Evolutionary conservation across 2,113 vertebrate species (phyloP).

Genomic region (Bostrychus sinensis): DNA sequence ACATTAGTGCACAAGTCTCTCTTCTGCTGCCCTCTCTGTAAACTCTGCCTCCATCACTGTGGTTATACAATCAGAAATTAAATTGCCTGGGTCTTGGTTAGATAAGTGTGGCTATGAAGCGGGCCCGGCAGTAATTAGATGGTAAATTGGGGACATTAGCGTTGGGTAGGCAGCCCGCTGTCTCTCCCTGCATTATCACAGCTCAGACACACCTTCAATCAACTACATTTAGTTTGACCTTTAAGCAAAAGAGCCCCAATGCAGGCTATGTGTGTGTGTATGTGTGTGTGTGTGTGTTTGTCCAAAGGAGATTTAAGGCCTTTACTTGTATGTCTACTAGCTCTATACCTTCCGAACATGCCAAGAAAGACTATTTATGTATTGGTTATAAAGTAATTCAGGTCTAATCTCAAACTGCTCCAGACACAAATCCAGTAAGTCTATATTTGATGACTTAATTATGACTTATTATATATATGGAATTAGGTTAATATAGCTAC

Average conservation of each 20-base stretch:
- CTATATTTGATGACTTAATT: too few relatives aligned
- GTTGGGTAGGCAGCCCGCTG: slow-evolving; percentile 69
- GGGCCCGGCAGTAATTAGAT: slow-evolving; percentile 76
- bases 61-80: slow-evolving; percentile 78
- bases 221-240: slow-evolving; percentile 76
- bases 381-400: neutral
- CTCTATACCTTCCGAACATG: slow-evolving; percentile 7
- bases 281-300: slow-evolving; percentile 20
- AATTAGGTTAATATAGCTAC: too few relatives aligned
- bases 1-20: slow-evolving; percentile 62
- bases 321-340: slow-evolving; percentile 15
- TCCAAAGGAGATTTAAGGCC: slow-evolving; percentile 30
- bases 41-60: slow-evolving; percentile 70
- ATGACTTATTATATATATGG: too few relatives aligned
- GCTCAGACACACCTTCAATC: slow-evolving; percentile 79
- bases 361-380: neutral
- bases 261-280: slow-evolving; percentile 20
- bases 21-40: slow-evolving; percentile 66
- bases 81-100: slow-evolving; percentile 79
- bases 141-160: slow-evolving; percentile 78
- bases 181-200: slow-evolving; percentile 75
- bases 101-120: slow-evolving; percentile 80
- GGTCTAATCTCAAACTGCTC: neutral
- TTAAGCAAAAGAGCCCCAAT: slow-evolving; percentile 62
- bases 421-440: too few relatives aligned